These are phyloP conservation scores for Cavia porcellus DNA, from an alignment of 2,113 vertebrate genomes.

Conservation along the genomic window DNA sequence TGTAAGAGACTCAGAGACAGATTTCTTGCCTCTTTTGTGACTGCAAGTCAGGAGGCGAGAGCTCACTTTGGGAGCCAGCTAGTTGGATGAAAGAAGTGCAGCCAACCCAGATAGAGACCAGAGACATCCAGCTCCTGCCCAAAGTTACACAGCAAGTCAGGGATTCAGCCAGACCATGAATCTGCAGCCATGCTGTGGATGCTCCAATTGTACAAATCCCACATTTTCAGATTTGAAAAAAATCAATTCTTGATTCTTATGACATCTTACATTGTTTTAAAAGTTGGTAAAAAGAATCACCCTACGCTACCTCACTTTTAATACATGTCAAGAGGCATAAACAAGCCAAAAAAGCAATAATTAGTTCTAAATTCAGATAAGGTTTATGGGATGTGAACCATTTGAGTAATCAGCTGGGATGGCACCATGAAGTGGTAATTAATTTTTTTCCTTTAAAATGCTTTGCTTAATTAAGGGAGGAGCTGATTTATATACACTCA, in stretches of 20 bases:
- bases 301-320: not conserved
- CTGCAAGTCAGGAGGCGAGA: not conserved
- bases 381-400: constrained; percentile 82
- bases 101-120: not conserved
- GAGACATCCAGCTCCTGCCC: not conserved
- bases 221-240: not conserved
- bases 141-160: not conserved
- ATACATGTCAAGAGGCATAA: constrained; percentile 79
- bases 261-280: constrained; percentile 27
- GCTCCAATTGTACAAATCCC: not conserved
- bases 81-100: not conserved
- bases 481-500: constrained; percentile 87
- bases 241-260: not conserved
- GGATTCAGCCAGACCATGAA: not conserved
- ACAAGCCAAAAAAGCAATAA: constrained; percentile 84
- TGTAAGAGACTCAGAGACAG: not conserved
- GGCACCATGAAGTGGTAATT: constrained; percentile 88
- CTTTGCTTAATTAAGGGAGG: constrained; percentile 90
- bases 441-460: constrained; percentile 88
- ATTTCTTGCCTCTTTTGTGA: not conserved
- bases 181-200: not conserved
- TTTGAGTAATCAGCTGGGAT: constrained; percentile 86
- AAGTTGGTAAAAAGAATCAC: constrained; percentile 24
- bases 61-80: not conserved
- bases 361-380: constrained; percentile 85